Percentiles rank a stretch among this genome's conserved stretches.
These are phyloP conservation scores for Chelon labrosus DNA, from an alignment of 2,797 vertebrate genomes.

Conservation along the genomic window DNA sequence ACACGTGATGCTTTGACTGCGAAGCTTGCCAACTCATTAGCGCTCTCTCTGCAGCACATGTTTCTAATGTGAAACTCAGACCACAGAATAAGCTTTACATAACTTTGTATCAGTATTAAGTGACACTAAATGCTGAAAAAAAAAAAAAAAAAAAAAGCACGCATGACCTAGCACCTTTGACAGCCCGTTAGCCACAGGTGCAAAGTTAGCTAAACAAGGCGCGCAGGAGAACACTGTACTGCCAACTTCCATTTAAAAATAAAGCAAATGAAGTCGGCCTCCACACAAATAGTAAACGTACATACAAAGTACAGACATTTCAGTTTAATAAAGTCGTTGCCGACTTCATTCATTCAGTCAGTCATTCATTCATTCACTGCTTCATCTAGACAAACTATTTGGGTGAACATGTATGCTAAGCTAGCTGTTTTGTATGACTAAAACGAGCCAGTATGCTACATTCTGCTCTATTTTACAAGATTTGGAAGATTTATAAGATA, in stretches of 20 bases:
- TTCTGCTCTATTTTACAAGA: too few species aligned
- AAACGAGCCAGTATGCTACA: not conserved
- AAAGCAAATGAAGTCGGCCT: not conserved
- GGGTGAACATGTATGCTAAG: conserved; percentile 22
- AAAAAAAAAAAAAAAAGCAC: not conserved
- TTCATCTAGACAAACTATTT: not conserved
- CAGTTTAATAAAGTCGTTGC: fast-evolving
- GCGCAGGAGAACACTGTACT: not conserved
- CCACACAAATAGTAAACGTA: not conserved
- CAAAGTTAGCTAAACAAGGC: conserved; percentile 19
- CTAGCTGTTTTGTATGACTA: not conserved
- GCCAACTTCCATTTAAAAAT: conserved; percentile 23
- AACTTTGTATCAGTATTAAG: not conserved
- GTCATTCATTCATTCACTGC: too few species aligned
- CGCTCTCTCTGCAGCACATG: not conserved
- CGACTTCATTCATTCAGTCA: not conserved
- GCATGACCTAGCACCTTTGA: not conserved
- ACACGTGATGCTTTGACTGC: conserved; percentile 74
- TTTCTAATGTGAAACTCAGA: too few species aligned
- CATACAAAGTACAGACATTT: fast-evolving
- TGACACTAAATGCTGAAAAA: not conserved
- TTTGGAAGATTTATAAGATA: too few species aligned
- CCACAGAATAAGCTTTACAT: not conserved
- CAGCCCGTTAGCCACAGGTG: not conserved
- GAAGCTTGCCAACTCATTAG: not conserved